Evolutionary conservation across 2,888 invertebrate genomes (phyloP).

Genomic region (Cordilura impudica): DNA sequence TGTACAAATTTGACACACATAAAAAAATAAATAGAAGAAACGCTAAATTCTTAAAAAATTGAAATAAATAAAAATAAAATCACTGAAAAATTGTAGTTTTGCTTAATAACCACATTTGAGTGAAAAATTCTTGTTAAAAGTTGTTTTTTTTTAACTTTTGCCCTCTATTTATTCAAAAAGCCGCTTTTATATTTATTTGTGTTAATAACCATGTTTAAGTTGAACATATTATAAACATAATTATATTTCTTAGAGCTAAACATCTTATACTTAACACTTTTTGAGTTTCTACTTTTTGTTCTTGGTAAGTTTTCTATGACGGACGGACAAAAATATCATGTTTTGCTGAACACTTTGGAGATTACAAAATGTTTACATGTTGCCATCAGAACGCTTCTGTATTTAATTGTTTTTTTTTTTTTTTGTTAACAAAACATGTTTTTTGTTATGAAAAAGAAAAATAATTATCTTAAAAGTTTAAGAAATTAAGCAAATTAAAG

Average conservation of each 20-base stretch:
- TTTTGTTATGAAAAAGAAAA: not conserved
- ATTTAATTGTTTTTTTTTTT: too few relatives aligned
- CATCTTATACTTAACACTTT: not conserved
- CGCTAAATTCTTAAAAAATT: too few relatives aligned
- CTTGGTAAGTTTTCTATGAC: not conserved
- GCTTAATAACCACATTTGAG: not conserved
- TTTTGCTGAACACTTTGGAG: not conserved
- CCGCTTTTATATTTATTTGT: not conserved
- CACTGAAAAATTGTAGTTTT: too few relatives aligned
- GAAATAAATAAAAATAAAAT: too few relatives aligned
- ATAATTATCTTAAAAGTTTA: not conserved
- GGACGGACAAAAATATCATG: too few relatives aligned
- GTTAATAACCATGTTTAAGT: not conserved
- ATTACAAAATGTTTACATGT: not conserved
- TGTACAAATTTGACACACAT: not conserved
- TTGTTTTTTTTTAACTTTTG: not conserved
- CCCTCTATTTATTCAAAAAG: too few relatives aligned
- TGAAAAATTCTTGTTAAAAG: not conserved
- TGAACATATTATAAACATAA: conserved; percentile 31
- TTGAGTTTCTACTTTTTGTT: not conserved
- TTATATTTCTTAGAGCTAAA: conserved; percentile 9
- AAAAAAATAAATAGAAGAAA: too few relatives aligned
- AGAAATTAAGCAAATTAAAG: not conserved
- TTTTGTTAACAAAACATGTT: too few relatives aligned
- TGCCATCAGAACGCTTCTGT: not conserved